Conservation (phyloP, 1,140 invertebrate species). For the Choristoneura fumiferana region DNA sequence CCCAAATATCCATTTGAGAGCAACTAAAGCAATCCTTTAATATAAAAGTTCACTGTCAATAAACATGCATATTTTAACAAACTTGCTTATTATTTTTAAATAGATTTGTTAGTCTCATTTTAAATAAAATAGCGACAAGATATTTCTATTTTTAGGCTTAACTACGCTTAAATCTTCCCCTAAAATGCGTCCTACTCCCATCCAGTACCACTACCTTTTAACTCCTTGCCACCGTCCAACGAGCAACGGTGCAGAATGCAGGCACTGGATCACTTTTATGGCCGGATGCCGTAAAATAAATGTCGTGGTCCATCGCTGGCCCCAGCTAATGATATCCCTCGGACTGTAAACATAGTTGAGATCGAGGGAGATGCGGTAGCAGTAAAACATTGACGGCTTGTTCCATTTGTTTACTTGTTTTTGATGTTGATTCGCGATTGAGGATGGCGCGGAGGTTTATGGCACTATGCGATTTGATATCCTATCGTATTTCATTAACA, state of each 20-base stretch:
- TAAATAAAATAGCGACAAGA: too few relatives aligned
- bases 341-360: slow-evolving; percentile 10
- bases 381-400: slow-evolving; percentile 11
- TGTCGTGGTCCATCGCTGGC: slow-evolving; percentile 70
- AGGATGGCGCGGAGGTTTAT: background rate
- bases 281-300: slow-evolving; percentile 77
- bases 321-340: slow-evolving; percentile 64
- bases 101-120: too few relatives aligned
- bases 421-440: background rate
- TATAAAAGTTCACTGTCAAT: too few relatives aligned
- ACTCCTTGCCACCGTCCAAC: slow-evolving; percentile 23
- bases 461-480: too few relatives aligned
- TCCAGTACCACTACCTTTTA: slow-evolving; percentile 24
- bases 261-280: slow-evolving; percentile 76
- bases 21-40: too few relatives aligned
- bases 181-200: background rate
- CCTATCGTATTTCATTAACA: too few relatives aligned
- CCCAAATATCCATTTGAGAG: too few relatives aligned
- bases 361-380: background rate
- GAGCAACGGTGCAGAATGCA: slow-evolving; percentile 70
- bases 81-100: too few relatives aligned
- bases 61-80: too few relatives aligned
- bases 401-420: slow-evolving; percentile 9
- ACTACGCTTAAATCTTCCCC: background rate
- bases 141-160: too few relatives aligned